Conservation (phyloP, 2,888 invertebrate genomes). For the Gymnosoma rotundatum region DNA sequence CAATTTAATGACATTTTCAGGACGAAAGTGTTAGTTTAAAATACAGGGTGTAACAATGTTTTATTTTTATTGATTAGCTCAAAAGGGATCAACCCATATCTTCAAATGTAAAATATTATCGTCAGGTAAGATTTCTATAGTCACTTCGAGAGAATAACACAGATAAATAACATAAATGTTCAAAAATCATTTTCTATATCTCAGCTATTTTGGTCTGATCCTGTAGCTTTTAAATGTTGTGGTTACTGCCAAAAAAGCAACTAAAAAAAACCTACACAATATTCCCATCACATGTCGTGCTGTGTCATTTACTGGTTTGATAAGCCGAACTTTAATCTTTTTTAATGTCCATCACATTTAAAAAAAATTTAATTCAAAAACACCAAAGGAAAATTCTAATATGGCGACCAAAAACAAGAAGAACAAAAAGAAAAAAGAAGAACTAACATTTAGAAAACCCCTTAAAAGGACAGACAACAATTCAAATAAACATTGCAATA, state of each 20-base stretch:
- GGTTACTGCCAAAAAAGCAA: conserved; percentile 30
- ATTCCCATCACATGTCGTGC: conserved; percentile 62
- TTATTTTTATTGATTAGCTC: too few relatives aligned
- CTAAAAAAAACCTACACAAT: conserved; percentile 31
- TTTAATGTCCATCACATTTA: conserved; percentile 70
- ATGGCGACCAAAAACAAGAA: conserved; percentile 47
- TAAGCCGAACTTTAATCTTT: conserved; percentile 71
- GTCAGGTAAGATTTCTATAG: too few relatives aligned
- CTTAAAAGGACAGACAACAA: conserved; percentile 26
- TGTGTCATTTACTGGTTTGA: conserved; percentile 67
- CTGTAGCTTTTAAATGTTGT: conserved; percentile 32
- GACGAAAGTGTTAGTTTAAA: neutral
- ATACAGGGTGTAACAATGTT: conserved; percentile 33
- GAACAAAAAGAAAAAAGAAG: neutral
- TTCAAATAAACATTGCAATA: conserved; percentile 54
- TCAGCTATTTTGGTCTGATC: neutral
- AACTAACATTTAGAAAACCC: conserved; percentile 34
- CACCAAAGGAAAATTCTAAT: conserved; percentile 44
- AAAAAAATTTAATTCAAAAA: conserved; percentile 30
- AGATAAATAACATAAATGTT: neutral
- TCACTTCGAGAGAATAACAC: too few relatives aligned
- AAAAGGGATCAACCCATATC: too few relatives aligned
- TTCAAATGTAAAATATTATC: too few relatives aligned
- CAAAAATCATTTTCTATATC: neutral
- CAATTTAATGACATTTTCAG: conserved; percentile 54